Evolutionary conservation across 2,888 invertebrate genomes (phyloP).

Genomic region (Pelosia muscerda): DNA sequence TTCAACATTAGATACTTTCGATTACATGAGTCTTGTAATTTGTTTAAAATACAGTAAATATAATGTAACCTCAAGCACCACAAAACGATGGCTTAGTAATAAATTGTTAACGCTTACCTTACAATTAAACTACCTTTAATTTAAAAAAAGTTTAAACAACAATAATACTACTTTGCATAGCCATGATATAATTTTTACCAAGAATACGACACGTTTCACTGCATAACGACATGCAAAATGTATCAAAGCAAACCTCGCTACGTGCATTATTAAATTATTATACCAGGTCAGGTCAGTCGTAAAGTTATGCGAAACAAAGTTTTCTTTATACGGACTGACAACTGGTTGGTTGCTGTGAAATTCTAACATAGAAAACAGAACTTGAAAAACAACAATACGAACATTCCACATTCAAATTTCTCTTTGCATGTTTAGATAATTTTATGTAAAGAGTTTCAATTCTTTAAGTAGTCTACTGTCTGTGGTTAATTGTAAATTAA

Average conservation of each 20-base stretch:
- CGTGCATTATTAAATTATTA: neutral
- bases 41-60: neutral
- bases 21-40: neutral
- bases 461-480: too few relatives aligned
- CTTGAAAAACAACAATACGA: neutral
- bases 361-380: constrained; percentile 4
- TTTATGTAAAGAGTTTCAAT: neutral
- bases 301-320: neutral
- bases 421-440: neutral
- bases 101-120: neutral
- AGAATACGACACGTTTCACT: constrained; percentile 1
- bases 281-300: neutral
- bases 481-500: neutral
- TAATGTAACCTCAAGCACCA: neutral
- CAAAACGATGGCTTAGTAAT: neutral
- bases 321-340: neutral
- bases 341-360: neutral
- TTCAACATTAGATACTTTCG: neutral
- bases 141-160: neutral
- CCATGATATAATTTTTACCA: neutral
- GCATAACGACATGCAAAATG: constrained; percentile 9
- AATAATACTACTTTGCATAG: neutral
- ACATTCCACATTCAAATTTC: neutral
- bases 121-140: neutral
- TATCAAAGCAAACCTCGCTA: neutral